These are phyloP conservation scores for Oxystoma pomonae DNA, from an alignment of 2,888 invertebrate species.

Conservation along the genomic window DNA sequence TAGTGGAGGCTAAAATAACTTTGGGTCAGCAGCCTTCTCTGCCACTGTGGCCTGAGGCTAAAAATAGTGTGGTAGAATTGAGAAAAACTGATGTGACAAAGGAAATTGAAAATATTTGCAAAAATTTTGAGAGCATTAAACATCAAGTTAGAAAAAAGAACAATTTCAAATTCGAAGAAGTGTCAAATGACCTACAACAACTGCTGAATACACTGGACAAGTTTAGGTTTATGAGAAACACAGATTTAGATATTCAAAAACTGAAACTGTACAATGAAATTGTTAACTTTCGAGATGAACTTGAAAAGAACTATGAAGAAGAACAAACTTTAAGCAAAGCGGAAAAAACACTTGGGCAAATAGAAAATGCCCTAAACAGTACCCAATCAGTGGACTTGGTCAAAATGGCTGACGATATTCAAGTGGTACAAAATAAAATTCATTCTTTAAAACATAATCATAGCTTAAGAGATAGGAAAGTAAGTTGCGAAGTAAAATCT, in stretches of 20 bases:
- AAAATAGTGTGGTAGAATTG: constrained; percentile 3
- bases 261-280: constrained; percentile 26
- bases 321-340: constrained; percentile 25
- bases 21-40: constrained; percentile 21
- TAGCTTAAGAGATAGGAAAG: constrained; percentile 15
- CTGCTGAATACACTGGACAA: constrained; percentile 25
- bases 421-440: constrained; percentile 16
- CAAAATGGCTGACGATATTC: constrained; percentile 15
- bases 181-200: constrained; percentile 25
- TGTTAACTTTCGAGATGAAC: constrained; percentile 24
- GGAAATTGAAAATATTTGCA: constrained; percentile 26
- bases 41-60: constrained; percentile 13
- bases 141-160: constrained; percentile 24
- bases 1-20: constrained; percentile 29
- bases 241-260: constrained; percentile 25
- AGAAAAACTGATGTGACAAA: constrained; percentile 16
- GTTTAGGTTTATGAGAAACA: constrained; percentile 25
- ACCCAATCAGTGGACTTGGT: constrained; percentile 5
- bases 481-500: constrained; percentile 20
- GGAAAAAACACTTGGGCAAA: constrained; percentile 17
- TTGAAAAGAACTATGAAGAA: constrained; percentile 28
- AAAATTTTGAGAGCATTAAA: constrained; percentile 24
- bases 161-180: constrained; percentile 22
- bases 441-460: constrained; percentile 8
- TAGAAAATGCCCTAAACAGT: constrained; percentile 6